These are phyloP conservation scores for Archaeoteleia sp. DNA, from an alignment of 2,888 invertebrate genomes.

Conservation along the genomic window DNA sequence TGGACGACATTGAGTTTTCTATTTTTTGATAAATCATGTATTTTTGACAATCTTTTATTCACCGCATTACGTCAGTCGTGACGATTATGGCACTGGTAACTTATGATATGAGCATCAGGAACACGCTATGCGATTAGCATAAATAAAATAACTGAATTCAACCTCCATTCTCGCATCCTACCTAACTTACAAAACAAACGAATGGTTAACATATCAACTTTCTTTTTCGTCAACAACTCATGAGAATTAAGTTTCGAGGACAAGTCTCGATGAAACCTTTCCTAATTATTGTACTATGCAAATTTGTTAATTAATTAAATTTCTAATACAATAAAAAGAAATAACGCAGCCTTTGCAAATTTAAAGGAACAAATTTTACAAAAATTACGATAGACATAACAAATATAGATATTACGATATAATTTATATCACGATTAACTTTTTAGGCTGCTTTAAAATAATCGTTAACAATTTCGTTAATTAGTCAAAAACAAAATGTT, in stretches of 20 bases:
- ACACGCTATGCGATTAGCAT: slow-evolving; percentile 22
- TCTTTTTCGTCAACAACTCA: no score
- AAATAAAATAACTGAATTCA: no score
- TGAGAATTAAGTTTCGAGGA: no score
- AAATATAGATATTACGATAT: slow-evolving; percentile 56
- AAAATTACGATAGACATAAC: slow-evolving; percentile 51
- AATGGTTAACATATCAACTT: no score
- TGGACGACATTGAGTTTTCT: no score
- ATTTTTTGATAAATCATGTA: neutral
- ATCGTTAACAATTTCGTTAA: slow-evolving; percentile 3
- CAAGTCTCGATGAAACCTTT: slow-evolving; percentile 47
- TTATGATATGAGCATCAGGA: slow-evolving; percentile 21
- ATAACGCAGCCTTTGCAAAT: slow-evolving; percentile 68
- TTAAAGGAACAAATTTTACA: slow-evolving; percentile 56
- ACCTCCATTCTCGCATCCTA: no score
- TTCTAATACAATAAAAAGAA: no score
- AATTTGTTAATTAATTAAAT: no score
- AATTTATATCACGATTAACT: slow-evolving; percentile 65
- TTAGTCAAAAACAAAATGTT: slow-evolving; percentile 16
- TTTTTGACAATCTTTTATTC: slow-evolving; percentile 19
- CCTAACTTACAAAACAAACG: no score
- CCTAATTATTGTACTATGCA: no score
- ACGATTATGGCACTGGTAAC: slow-evolving; percentile 45
- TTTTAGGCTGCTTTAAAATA: slow-evolving; percentile 12
- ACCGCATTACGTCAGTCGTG: slow-evolving; percentile 37